Evolutionary conservation across 2,888 invertebrate genomes (phyloP).

Genomic region (Tenthredo livida): DNA sequence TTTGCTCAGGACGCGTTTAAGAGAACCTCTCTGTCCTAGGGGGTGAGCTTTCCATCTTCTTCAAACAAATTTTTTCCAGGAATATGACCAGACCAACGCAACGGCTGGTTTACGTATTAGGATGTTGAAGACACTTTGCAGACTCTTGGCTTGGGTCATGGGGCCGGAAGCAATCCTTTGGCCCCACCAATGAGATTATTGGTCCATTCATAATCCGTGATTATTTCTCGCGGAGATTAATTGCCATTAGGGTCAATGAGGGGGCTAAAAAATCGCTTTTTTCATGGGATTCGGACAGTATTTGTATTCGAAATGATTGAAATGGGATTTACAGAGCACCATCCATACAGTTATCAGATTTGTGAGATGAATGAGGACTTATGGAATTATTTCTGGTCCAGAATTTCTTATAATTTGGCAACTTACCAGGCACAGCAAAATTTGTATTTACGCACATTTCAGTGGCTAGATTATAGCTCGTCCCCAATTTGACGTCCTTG

Average conservation of each 20-base stretch:
- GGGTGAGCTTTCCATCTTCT: conserved; percentile 65
- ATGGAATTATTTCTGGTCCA: conserved; percentile 53
- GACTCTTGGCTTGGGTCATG: neutral
- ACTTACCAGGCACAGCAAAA: conserved; percentile 18
- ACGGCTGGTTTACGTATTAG: neutral
- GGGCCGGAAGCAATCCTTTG: neutral
- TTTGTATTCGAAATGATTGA: neutral
- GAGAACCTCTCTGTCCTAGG: conserved; percentile 81
- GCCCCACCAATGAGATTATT: neutral
- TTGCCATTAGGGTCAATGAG: neutral
- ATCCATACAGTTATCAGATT: neutral
- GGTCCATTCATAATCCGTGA: neutral
- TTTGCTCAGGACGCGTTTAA: conserved; percentile 83
- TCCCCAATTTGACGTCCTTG: conserved; percentile 11
- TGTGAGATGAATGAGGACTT: conserved; percentile 47
- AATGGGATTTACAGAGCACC: neutral
- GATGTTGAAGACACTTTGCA: neutral
- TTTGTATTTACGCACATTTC: neutral
- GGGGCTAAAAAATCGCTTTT: neutral
- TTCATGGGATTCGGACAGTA: neutral
- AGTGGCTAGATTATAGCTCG: conserved; percentile 11
- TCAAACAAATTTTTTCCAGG: neutral
- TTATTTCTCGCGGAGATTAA: neutral
- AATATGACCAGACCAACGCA: neutral
- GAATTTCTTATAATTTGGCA: conserved; percentile 48